Conservation (phyloP, 2,888 invertebrate species). For the Pocota personata region DNA sequence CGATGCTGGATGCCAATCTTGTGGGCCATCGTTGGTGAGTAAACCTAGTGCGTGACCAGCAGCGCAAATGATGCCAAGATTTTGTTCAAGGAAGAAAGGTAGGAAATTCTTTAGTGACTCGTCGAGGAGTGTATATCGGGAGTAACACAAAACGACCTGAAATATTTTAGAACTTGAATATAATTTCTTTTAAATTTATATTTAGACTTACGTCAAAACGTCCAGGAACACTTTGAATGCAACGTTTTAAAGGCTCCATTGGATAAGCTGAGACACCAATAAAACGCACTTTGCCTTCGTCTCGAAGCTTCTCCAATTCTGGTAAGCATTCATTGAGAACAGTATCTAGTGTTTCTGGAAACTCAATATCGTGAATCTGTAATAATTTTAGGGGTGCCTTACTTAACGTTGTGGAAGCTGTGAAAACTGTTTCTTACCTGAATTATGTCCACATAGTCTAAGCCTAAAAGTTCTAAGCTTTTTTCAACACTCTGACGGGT, state of each 20-base stretch:
- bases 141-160: slow-evolving; percentile 86
- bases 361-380: slow-evolving; percentile 97
- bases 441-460: slow-evolving; percentile 94
- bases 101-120: slow-evolving; percentile 89
- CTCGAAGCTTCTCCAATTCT: slow-evolving; percentile 88
- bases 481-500: slow-evolving; percentile 89
- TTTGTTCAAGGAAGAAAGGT: slow-evolving; percentile 84
- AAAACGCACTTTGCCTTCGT: slow-evolving; percentile 88
- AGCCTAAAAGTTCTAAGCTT: slow-evolving; percentile 88
- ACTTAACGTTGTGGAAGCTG: not conserved
- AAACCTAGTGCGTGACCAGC: slow-evolving; percentile 93
- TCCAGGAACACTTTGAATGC: slow-evolving; percentile 86
- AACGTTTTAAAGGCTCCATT: slow-evolving; percentile 89
- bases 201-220: slow-evolving; percentile 79
- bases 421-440: slow-evolving; percentile 85
- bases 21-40: slow-evolving; percentile 89
- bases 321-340: slow-evolving; percentile 94
- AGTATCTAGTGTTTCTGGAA: slow-evolving; percentile 89
- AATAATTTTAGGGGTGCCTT: slow-evolving; percentile 30
- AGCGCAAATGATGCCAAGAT: slow-evolving; percentile 93
- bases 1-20: slow-evolving; percentile 91
- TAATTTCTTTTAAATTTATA: not conserved
- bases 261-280: slow-evolving; percentile 96
- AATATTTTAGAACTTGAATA: not conserved
- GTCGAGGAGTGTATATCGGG: slow-evolving; percentile 91